Percentiles rank a stretch among this genome's conserved stretches.
Conservation (phyloP, 2,888 invertebrate genomes). For the Coenonympha glycerion region DNA sequence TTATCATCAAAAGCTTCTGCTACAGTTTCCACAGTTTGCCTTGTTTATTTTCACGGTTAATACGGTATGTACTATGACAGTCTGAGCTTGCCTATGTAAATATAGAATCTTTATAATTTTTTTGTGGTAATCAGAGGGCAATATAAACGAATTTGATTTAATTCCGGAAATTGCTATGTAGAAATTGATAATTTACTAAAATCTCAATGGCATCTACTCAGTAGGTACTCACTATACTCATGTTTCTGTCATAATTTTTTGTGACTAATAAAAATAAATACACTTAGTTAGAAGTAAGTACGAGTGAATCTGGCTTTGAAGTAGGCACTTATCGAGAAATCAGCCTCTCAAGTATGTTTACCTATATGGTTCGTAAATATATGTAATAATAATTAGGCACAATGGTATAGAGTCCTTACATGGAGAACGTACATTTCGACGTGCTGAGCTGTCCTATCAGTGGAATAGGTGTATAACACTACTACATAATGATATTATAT, state of each 20-base stretch:
- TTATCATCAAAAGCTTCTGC: no score
- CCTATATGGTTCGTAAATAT: not conserved
- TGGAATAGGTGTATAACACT: no score
- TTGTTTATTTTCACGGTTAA: no score
- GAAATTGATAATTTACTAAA: not conserved
- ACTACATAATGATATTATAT: no score
- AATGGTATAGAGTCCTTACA: no score
- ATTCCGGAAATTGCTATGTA: not conserved
- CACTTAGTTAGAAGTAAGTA: not conserved
- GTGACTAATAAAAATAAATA: not conserved
- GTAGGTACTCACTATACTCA: no score
- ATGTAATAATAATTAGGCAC: no score
- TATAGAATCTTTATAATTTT: not conserved
- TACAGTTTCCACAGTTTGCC: no score
- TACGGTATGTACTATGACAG: no score
- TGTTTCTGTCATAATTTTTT: slow-evolving; percentile 1
- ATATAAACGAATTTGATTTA: not conserved
- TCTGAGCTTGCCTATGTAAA: no score
- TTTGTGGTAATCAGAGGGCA: not conserved
- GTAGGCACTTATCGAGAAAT: not conserved
- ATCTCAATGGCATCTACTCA: not conserved
- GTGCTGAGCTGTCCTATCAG: no score
- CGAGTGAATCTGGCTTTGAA: slow-evolving; percentile 1
- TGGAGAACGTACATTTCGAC: no score
- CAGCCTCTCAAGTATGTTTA: not conserved